These are phyloP conservation scores for Cephalotes varians DNA, from an alignment of 2,888 invertebrate species.

Conservation along the genomic window DNA sequence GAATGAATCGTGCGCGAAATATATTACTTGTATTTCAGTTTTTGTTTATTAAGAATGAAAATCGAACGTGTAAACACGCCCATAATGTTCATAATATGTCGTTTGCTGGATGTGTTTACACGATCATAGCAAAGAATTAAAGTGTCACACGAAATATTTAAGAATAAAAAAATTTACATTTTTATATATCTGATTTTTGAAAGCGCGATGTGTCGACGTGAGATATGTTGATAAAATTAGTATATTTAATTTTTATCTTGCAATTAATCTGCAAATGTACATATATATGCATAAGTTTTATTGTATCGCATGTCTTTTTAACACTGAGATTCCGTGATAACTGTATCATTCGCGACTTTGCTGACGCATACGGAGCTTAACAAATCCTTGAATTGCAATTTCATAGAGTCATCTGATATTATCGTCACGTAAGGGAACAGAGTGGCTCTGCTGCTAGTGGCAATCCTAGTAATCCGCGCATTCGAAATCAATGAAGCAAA, in stretches of 20 bases:
- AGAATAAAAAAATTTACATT: neutral
- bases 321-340: neutral
- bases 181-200: neutral
- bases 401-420: slow-evolving; percentile 16
- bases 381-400: slow-evolving; percentile 33
- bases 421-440: slow-evolving; percentile 37
- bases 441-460: neutral
- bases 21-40: neutral
- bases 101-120: neutral
- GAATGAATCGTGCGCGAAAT: neutral
- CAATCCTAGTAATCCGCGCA: slow-evolving; percentile 42
- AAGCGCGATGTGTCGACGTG: neutral
- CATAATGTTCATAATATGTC: neutral
- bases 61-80: neutral
- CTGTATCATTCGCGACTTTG: slow-evolving; percentile 9
- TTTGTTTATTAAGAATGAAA: neutral
- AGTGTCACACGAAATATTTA: neutral
- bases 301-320: neutral
- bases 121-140: neutral
- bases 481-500: slow-evolving; percentile 61
- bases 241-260: neutral
- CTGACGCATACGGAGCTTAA: neutral
- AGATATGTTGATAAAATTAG: neutral
- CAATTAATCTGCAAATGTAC: neutral
- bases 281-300: neutral